Conservation (phyloP, 1,140 invertebrate genomes). For the Coenobita brevimanus region DNA sequence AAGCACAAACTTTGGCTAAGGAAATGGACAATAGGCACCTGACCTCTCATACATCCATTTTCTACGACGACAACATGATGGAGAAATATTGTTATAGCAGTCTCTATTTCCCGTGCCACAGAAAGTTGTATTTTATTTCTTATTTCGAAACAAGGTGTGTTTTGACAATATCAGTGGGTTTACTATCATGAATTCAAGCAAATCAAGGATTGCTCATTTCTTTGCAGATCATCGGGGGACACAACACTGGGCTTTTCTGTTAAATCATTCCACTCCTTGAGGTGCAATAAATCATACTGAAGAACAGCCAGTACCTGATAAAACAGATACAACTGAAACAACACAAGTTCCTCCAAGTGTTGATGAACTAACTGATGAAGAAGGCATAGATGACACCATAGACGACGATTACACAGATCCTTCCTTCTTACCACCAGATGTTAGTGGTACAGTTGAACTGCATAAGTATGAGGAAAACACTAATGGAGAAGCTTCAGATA, state of each 20-base stretch:
- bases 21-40: background rate
- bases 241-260: background rate
- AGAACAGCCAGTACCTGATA: conserved; percentile 26
- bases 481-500: no score
- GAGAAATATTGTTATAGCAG: background rate
- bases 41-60: background rate
- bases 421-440: no score
- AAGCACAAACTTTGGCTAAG: background rate
- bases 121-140: conserved; percentile 4
- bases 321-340: conserved; percentile 31
- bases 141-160: background rate
- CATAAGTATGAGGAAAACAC: no score
- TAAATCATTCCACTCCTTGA: conserved; percentile 34
- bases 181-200: background rate
- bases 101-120: background rate
- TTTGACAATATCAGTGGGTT: background rate
- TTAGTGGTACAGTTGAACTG: no score
- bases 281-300: conserved; percentile 42
- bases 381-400: no score
- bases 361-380: conserved; percentile 49
- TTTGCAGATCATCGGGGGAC: conserved; percentile 11
- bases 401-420: no score
- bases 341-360: conserved; percentile 37
- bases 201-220: conserved; percentile 4
- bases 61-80: background rate